Conservation (phyloP, 1,140 invertebrate genomes). For the Liolophura sinensis region DNA sequence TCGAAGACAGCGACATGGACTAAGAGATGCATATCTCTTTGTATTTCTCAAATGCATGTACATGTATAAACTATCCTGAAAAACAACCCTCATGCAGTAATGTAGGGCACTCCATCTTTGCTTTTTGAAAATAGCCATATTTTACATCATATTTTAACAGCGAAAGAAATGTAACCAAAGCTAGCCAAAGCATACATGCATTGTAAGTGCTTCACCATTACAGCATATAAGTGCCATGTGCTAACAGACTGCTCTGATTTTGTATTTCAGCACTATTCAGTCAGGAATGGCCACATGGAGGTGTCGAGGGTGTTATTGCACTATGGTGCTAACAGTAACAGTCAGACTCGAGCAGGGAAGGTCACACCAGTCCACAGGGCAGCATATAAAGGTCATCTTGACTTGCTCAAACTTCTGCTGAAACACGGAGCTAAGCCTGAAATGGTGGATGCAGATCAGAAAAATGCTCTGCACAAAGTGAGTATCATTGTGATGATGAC, state of each 20-base stretch:
- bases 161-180: too few species aligned
- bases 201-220: neutral
- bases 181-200: too few species aligned
- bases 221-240: neutral
- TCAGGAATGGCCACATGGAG: slow-evolving; percentile 73
- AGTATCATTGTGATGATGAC: neutral
- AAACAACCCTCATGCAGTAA: too few species aligned
- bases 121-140: too few species aligned
- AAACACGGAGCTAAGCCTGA: slow-evolving; percentile 66
- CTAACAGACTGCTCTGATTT: slow-evolving; percentile 4
- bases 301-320: slow-evolving; percentile 72
- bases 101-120: too few species aligned
- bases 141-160: too few species aligned
- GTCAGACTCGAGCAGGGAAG: slow-evolving; percentile 70
- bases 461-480: slow-evolving; percentile 68
- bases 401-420: slow-evolving; percentile 66
- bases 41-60: too few species aligned
- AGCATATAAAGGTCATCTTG: slow-evolving; percentile 58
- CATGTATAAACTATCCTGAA: too few species aligned
- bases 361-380: slow-evolving; percentile 83
- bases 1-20: too few species aligned
- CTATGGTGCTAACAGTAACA: slow-evolving; percentile 73
- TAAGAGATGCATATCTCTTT: too few species aligned
- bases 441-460: slow-evolving; percentile 75
- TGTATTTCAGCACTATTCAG: slow-evolving; percentile 76